These are phyloP conservation scores for Drosophila sordidula DNA, from an alignment of 2,888 invertebrate genomes.

Conservation along the genomic window DNA sequence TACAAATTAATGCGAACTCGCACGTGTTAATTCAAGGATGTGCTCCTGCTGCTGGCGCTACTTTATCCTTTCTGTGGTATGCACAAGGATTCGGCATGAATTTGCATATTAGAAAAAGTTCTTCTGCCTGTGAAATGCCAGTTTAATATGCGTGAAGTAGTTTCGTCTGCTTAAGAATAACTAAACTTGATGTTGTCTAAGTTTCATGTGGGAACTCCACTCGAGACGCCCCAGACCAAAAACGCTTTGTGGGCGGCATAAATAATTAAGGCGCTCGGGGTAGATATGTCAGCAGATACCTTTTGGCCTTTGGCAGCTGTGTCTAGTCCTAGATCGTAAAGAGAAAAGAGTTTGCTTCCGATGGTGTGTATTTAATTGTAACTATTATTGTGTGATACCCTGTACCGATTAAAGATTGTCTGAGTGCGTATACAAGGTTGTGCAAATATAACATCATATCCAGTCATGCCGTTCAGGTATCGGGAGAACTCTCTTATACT, in stretches of 20 bases:
- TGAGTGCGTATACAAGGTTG: too few relatives aligned
- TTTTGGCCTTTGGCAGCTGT: background rate
- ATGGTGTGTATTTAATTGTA: too few relatives aligned
- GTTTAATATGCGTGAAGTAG: slow-evolving; percentile 81
- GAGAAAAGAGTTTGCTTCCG: too few relatives aligned
- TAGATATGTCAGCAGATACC: slow-evolving; percentile 11
- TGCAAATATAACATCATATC: too few relatives aligned
- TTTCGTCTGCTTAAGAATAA: slow-evolving; percentile 70
- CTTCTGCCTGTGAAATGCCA: slow-evolving; percentile 76
- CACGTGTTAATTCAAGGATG: slow-evolving; percentile 79
- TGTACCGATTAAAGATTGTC: too few relatives aligned
- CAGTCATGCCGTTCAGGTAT: too few relatives aligned
- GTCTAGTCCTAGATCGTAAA: background rate
- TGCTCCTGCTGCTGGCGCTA: slow-evolving; percentile 46
- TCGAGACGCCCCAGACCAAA: slow-evolving; percentile 4
- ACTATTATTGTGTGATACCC: too few relatives aligned
- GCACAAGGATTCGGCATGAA: slow-evolving; percentile 65
- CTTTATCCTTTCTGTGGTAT: slow-evolving; percentile 55
- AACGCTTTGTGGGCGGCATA: slow-evolving; percentile 67
- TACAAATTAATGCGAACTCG: slow-evolving; percentile 78
- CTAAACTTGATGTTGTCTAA: slow-evolving; percentile 68
- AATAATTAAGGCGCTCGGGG: slow-evolving; percentile 64
- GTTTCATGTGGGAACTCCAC: slow-evolving; percentile 35
- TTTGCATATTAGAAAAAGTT: slow-evolving; percentile 80
- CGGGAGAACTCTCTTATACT: too few relatives aligned